Base-by-base conservation (phyloP, 2,113 vertebrate species). In the Tichodroma muraria region DNA sequence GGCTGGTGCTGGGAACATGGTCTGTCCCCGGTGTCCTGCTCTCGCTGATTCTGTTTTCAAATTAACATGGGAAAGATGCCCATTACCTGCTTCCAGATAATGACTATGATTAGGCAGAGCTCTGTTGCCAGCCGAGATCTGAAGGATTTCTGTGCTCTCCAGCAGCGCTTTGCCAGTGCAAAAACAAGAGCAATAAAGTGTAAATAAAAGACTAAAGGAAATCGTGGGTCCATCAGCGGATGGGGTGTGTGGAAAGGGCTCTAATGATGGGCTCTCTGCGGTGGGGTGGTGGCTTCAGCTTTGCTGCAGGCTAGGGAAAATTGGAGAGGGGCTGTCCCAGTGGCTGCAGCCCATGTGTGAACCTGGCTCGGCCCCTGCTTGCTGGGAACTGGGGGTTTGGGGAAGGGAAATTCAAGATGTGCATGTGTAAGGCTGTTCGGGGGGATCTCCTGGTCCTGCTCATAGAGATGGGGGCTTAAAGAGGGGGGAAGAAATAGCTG, bases 81-180 rank as follows among this genome's bases (percentile, higher is more conserved):
- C 92, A 97, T 97, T 97, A 97, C 97, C 96, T 97, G 97, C 94
- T 96, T 93, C 92, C 96, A 96, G 96, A 96, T 96, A 97, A 97
- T 97, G 96, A 97, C 94, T 96, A 85, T 97, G 96, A 96, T 97
- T 96, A 97, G 97, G 95, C 94, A 92, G 92, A 96, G 94, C 96
- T 94, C 96, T 95, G 92, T 96, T 96, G 96, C 96, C 97, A 96
- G 96, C 95, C 94, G 95, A 94, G 96, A 97, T 96, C 97, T 96
- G 96, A 96, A 95, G 94, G 96, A 96, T 96, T 94, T 95, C 94
- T 96, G 80, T 66, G 96, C 87, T 68, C 96, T 95, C 97, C 97
- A 96, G 95, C 96, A 94, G 96, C 30, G 96, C 73, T 92, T 89
- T 81, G 91, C 96, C 92, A 72, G 78, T 94, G 94, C 96, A 97